phyloP scores from a whole-genome alignment of 2,888 invertebrate genomes.

The Taphrorychus bicolor region DNA sequence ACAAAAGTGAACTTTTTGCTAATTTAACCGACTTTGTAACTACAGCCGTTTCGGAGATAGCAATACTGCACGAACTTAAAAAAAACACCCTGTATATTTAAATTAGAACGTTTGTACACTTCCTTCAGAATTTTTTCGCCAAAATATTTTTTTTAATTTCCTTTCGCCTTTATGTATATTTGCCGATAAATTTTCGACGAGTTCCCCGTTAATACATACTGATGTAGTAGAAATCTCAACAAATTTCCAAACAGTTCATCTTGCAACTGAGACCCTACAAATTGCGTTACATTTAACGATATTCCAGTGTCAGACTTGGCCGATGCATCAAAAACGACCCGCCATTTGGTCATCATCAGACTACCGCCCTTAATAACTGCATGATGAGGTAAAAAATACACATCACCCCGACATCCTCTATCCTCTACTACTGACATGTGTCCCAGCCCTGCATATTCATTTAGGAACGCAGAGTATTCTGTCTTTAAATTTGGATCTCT shows the following conservation, averaged over 20 bases:
- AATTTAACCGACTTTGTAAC: too few relatives aligned
- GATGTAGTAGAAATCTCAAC: constrained; percentile 10
- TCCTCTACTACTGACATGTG: constrained; percentile 16
- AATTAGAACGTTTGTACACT: background rate
- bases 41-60: too few relatives aligned
- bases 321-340: constrained; percentile 20
- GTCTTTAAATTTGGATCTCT: constrained; percentile 11
- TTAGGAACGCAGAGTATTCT: too few relatives aligned
- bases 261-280: constrained; percentile 19
- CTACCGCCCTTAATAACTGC: constrained; percentile 9
- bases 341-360: constrained; percentile 20
- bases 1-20: too few relatives aligned
- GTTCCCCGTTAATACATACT: constrained; percentile 9
- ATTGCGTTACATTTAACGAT: constrained; percentile 18
- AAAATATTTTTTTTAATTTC: constrained; percentile 18
- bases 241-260: constrained; percentile 23
- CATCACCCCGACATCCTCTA: background rate
- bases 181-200: constrained; percentile 18
- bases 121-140: constrained; percentile 15
- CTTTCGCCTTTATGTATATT: constrained; percentile 8
- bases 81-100: too few relatives aligned
- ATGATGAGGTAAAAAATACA: constrained; percentile 20
- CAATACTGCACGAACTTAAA: too few relatives aligned
- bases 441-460: constrained; percentile 5
- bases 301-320: constrained; percentile 16